These are phyloP conservation scores for Sterrhoptilus dennistouni DNA, from an alignment of 2,113 vertebrate species.

Conservation along the genomic window DNA sequence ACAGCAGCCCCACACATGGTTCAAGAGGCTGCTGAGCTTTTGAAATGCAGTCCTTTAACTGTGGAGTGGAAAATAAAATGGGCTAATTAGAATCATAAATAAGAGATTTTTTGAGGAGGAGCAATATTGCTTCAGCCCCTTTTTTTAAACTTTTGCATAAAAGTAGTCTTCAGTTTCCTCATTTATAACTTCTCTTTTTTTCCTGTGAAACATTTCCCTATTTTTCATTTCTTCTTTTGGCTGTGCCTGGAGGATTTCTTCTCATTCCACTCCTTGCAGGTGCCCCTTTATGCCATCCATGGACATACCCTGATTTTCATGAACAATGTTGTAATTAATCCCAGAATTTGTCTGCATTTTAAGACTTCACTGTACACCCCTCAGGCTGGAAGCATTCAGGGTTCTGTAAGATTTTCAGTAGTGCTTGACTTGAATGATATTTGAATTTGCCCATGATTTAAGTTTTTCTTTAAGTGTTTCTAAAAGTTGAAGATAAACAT, in stretches of 20 bases:
- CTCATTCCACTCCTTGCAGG: background rate
- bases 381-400: background rate
- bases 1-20: conserved; percentile 55
- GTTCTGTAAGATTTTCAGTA: background rate
- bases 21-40: conserved; percentile 52
- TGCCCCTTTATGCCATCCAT: background rate
- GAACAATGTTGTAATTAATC: background rate
- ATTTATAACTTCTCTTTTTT: background rate
- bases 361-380: background rate
- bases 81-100: conserved; percentile 37
- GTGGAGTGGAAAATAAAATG: conserved; percentile 30
- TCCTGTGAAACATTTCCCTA: background rate
- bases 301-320: background rate
- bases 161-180: background rate
- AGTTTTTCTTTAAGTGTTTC: background rate
- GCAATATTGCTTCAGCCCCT: background rate
- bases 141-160: background rate
- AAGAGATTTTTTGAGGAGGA: conserved; percentile 6
- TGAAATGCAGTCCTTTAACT: conserved; percentile 33
- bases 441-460: background rate
- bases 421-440: background rate
- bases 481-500: background rate
- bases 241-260: background rate
- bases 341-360: background rate
- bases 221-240: background rate